phyloP scores from a whole-genome alignment of 2,113 vertebrate genomes.

The Chloroceryle aenea region DNA sequence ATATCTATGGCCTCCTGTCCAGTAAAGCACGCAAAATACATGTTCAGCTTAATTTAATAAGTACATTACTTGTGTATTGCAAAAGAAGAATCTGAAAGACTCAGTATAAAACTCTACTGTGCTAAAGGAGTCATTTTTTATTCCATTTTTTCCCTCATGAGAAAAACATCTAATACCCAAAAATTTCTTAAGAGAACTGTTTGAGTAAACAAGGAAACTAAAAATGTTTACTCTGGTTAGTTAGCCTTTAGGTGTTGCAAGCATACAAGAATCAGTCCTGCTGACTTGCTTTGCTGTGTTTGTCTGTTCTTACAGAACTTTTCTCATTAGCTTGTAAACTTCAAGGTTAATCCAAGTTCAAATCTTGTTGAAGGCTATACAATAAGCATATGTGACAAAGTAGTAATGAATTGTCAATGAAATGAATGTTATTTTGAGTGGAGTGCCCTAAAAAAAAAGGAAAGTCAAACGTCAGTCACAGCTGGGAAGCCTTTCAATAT shows the following conservation, averaged over 20 bases:
- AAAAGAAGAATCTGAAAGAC: not conserved
- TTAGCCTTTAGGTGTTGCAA: not conserved
- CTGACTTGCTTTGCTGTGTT: not conserved
- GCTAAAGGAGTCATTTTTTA: not conserved
- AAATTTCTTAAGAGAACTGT: not conserved
- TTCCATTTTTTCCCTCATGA: not conserved
- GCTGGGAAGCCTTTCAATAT: not conserved
- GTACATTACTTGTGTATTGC: not conserved
- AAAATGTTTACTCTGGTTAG: not conserved
- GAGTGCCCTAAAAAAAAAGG: not conserved
- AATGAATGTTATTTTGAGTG: not conserved
- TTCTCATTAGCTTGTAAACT: not conserved
- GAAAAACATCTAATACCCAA: not conserved
- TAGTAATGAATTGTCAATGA: not conserved
- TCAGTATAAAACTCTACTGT: not conserved
- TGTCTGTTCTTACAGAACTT: not conserved
- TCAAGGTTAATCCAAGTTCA: conserved; percentile 5
- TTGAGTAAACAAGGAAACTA: not conserved
- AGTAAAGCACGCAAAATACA: not conserved
- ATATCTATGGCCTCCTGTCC: not conserved
- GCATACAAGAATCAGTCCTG: not conserved
- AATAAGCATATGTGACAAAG: not conserved
- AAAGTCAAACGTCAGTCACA: not conserved
- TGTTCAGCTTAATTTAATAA: not conserved
- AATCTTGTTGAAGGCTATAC: not conserved